A percentile compares a stretch with the other conserved stretches of the same genome.
These are phyloP conservation scores for Henricia sp. DNA, from an alignment of 53 echinoderm and acorn worm species.

Conservation along the genomic window DNA sequence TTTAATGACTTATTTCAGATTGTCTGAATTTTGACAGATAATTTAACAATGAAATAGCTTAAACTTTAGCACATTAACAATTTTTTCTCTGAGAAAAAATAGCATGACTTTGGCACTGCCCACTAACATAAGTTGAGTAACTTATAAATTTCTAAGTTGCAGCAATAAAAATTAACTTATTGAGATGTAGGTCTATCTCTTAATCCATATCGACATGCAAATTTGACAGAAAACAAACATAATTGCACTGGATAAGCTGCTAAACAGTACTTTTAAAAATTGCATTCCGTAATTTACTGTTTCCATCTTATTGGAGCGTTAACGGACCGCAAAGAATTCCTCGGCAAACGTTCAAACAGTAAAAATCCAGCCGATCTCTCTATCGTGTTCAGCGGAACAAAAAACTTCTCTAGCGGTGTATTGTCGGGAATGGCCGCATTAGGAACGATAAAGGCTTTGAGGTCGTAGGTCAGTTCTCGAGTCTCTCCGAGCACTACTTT, in stretches of 20 bases:
- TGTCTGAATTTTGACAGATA: no score
- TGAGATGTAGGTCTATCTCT: no score
- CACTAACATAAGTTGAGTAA: no score
- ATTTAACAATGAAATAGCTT: no score
- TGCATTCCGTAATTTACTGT: background rate
- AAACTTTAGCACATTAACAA: no score
- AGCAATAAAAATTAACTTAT: no score
- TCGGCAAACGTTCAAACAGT: conserved; percentile 46
- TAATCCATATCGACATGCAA: no score
- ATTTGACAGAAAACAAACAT: background rate
- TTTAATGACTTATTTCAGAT: no score
- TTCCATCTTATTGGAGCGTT: conserved; percentile 35
- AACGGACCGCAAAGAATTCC: conserved; percentile 5
- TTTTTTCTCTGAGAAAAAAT: no score
- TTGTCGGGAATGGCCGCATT: conserved; percentile 19
- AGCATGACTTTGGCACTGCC: no score
- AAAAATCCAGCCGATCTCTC: conserved; percentile 45
- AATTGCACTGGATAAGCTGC: no score
- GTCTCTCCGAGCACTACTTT: conserved; percentile 45
- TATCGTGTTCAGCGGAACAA: conserved; percentile 29
- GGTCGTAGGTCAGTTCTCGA: conserved; percentile 7
- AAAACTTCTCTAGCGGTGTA: conserved; percentile 7
- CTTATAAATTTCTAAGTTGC: no score
- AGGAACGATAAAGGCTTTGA: conserved; percentile 34
- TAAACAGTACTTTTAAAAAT: background rate